phyloP scores from a whole-genome alignment of 2,113 vertebrate genomes.

The Cyprinus carpio region DNA sequence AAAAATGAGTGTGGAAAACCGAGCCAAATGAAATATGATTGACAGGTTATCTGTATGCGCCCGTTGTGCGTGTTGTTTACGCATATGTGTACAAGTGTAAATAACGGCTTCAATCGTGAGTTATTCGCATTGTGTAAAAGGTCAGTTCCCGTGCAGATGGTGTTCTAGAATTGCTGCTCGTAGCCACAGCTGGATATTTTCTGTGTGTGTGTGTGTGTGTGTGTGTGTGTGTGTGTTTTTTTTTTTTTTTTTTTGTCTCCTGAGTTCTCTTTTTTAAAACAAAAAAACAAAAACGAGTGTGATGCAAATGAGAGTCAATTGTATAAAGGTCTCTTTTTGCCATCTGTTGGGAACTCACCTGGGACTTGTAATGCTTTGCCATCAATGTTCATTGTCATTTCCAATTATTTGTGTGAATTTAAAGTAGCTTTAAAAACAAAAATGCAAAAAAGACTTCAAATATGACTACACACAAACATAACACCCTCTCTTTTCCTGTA shows the following conservation, averaged over 20 bases:
- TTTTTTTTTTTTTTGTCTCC: neutral
- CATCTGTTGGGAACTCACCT: constrained; percentile 51
- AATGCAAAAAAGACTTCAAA: neutral
- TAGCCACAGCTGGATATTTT: constrained; percentile 39
- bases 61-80: neutral
- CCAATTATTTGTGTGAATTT: constrained; percentile 44
- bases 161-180: constrained; percentile 24
- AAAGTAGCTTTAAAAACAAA: constrained; percentile 27
- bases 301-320: constrained; percentile 54
- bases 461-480: constrained; percentile 4
- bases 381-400: constrained; percentile 43
- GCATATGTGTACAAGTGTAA: constrained; percentile 5
- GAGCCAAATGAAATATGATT: constrained; percentile 18
- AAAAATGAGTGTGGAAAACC: neutral
- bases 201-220: too few relatives aligned
- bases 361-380: constrained; percentile 44
- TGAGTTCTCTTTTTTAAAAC: constrained; percentile 16
- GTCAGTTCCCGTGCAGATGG: constrained; percentile 46
- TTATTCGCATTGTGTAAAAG: constrained; percentile 37
- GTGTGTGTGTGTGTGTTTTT: too few relatives aligned
- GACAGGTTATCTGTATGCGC: neutral
- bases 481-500: neutral
- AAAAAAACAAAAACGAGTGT: constrained; percentile 23
- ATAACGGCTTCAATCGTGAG: constrained; percentile 12
- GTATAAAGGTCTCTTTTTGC: constrained; percentile 43